A percentile compares a stretch with the other conserved stretches of the same genome.
Conservation (phyloP, 2,888 invertebrate genomes). For the Leucophenga montana region DNA sequence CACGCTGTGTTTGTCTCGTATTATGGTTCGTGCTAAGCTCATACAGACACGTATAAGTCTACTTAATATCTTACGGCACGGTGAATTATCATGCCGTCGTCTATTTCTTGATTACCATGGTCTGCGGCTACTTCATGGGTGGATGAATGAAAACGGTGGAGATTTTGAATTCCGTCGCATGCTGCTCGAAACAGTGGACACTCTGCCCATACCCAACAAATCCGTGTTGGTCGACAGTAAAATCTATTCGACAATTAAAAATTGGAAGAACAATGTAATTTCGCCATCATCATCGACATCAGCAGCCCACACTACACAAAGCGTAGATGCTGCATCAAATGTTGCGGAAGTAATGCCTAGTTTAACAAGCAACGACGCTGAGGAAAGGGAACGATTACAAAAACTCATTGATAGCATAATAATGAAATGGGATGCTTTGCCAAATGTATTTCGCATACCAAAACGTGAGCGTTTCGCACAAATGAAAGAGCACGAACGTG, state of each 20-base stretch:
- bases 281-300: constrained; percentile 26
- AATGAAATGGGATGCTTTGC: constrained; percentile 66
- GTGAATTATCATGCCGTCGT: constrained; percentile 86
- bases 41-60: constrained; percentile 83
- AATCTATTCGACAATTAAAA: constrained; percentile 87
- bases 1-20: constrained; percentile 89
- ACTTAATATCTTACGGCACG: constrained; percentile 84
- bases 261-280: constrained; percentile 79
- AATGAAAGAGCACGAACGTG: constrained; percentile 95
- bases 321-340: background rate
- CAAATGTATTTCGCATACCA: constrained; percentile 87
- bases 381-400: constrained; percentile 51
- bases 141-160: constrained; percentile 84
- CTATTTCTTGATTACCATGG: constrained; percentile 96
- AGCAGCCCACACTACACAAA: background rate
- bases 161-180: constrained; percentile 77
- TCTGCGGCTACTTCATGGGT: constrained; percentile 89
- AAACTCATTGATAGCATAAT: constrained; percentile 57
- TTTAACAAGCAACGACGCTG: constrained; percentile 4
- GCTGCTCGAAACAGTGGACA: constrained; percentile 85
- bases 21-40: constrained; percentile 94
- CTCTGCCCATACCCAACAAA: constrained; percentile 93
- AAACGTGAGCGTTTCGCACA: constrained; percentile 95
- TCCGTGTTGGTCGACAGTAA: constrained; percentile 94
- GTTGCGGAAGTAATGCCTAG: background rate